Conservation (phyloP, 1,140 invertebrate genomes). For the Pseudomyrmex dendroicus region DNA sequence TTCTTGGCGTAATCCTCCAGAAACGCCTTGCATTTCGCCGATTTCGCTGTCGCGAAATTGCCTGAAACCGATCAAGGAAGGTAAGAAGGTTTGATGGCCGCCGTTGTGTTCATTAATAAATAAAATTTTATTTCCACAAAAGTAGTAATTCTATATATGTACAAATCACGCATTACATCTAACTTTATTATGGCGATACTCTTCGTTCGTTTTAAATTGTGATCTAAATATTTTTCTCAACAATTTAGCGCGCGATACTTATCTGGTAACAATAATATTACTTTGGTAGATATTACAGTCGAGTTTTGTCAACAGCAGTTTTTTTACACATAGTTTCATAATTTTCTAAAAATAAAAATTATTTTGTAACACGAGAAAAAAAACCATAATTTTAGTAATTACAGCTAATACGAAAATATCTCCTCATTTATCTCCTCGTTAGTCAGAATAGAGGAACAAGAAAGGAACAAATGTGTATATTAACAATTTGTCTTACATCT, state of each 20-base stretch:
- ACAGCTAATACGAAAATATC: not conserved
- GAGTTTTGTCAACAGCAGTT: not conserved
- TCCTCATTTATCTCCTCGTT: not conserved
- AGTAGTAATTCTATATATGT: conserved; percentile 39
- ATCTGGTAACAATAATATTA: conserved; percentile 62
- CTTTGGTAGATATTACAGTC: conserved; percentile 73
- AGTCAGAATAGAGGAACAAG: not conserved
- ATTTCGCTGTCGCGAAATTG: conserved; percentile 62
- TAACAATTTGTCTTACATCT: not conserved
- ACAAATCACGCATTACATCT: conserved; percentile 47
- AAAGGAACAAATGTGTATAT: not conserved
- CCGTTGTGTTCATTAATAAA: conserved; percentile 56
- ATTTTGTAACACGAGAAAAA: conserved; percentile 26
- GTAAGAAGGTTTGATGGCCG: conserved; percentile 42
- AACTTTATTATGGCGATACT: conserved; percentile 26
- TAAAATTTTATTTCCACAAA: conserved; percentile 75
- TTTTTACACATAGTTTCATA: not conserved
- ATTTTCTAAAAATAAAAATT: conserved; percentile 21
- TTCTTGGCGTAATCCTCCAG: conserved; percentile 85
- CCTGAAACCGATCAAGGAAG: conserved; percentile 76
- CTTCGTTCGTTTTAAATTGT: not conserved
- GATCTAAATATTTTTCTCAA: conserved; percentile 3
- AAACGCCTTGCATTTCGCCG: conserved; percentile 77
- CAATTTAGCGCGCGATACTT: conserved; percentile 26
- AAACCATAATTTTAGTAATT: not conserved